These are phyloP conservation scores for Erythrolamprus reginae DNA, from an alignment of 2,113 vertebrate species.

Conservation along the genomic window DNA sequence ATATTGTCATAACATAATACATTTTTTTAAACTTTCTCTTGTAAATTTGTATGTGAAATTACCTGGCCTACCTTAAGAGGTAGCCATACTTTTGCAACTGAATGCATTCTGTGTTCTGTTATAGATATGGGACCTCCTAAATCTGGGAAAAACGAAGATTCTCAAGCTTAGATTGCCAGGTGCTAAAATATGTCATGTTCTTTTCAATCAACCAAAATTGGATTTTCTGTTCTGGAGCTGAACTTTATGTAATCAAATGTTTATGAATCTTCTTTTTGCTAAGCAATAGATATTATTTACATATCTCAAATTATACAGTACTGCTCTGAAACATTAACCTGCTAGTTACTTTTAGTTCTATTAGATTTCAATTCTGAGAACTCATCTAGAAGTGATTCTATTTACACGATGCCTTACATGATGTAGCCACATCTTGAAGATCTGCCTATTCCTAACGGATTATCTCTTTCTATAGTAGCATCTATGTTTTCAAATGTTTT, in stretches of 20 bases:
- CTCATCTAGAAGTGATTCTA: neutral
- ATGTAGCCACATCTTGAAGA: neutral
- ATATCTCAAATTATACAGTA: neutral
- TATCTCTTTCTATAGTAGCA: neutral
- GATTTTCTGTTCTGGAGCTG: neutral
- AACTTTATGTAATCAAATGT: neutral
- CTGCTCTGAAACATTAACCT: neutral
- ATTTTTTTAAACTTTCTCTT: neutral
- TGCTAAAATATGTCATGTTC: neutral
- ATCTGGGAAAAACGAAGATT: neutral
- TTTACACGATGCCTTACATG: neutral
- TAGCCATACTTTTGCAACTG: neutral
- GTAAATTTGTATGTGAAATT: too few relatives aligned
- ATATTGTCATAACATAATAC: neutral
- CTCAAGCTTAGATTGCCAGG: neutral
- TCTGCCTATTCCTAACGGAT: neutral
- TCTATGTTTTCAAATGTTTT: neutral
- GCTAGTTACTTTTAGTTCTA: neutral
- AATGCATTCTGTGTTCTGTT: neutral
- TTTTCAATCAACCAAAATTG: neutral
- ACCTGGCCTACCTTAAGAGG: neutral
- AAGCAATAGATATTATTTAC: neutral
- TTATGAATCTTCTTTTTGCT: neutral
- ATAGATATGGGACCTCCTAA: neutral
- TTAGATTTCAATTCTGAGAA: neutral